A percentile compares a stretch with the other conserved stretches of the same genome.
Evolutionary conservation across 2,888 invertebrate species (phyloP).

Genomic region (Xestia rhomboidea): DNA sequence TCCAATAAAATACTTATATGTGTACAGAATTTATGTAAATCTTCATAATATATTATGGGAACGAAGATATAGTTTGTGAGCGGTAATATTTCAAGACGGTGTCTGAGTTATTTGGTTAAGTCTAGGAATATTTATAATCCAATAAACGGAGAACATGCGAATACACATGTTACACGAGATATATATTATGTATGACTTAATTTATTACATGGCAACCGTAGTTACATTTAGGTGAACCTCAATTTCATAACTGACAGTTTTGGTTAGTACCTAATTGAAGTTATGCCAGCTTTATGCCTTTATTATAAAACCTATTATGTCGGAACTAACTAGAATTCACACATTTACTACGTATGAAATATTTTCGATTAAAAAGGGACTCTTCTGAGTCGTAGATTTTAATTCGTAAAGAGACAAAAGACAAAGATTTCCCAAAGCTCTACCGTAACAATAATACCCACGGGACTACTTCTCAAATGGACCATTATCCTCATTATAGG

Average conservation of each 20-base stretch:
- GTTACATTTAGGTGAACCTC: slow-evolving; percentile 31
- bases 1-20: slow-evolving; percentile 40
- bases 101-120: slow-evolving; percentile 54
- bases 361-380: background rate
- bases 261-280: slow-evolving; percentile 15
- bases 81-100: slow-evolving; percentile 57
- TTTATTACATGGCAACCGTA: slow-evolving; percentile 30
- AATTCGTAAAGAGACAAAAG: slow-evolving; percentile 14
- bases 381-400: background rate
- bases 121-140: slow-evolving; percentile 57
- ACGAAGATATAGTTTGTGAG: slow-evolving; percentile 57
- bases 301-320: slow-evolving; percentile 1
- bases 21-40: slow-evolving; percentile 51
- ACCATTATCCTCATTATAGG: slow-evolving; percentile 30
- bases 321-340: background rate
- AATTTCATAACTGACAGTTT: slow-evolving; percentile 44
- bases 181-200: slow-evolving; percentile 40
- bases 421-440: slow-evolving; percentile 20
- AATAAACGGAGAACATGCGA: slow-evolving; percentile 42
- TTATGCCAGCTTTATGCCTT: slow-evolving; percentile 5
- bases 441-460: slow-evolving; percentile 16
- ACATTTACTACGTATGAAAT: background rate
- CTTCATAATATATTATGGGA: slow-evolving; percentile 55
- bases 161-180: slow-evolving; percentile 38
- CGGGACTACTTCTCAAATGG: slow-evolving; percentile 29